Conservation (phyloP, 1,140 invertebrate genomes). For the Mya arenaria region DNA sequence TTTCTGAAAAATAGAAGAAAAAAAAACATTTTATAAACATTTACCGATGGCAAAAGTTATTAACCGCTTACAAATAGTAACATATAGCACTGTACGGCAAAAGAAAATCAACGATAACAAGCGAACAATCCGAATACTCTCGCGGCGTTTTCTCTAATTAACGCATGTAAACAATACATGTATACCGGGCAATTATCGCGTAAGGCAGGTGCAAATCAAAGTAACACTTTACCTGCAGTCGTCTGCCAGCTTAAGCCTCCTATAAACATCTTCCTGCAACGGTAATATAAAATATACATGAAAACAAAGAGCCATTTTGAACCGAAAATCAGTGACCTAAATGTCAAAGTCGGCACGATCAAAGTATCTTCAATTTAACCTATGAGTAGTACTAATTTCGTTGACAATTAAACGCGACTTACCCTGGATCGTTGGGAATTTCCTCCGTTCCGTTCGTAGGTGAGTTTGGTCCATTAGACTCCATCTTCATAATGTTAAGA, state of each 20-base stretch:
- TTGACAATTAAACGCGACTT: constrained; percentile 58
- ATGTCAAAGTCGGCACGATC: constrained; percentile 48
- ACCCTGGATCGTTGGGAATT: constrained; percentile 76
- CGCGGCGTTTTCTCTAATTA: constrained; percentile 49
- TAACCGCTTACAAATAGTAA: constrained; percentile 25
- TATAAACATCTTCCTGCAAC: constrained; percentile 99
- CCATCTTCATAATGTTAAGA: constrained; percentile 75
- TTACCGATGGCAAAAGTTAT: too few species aligned
- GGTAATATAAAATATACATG: constrained; percentile 34
- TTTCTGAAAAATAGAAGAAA: constrained; percentile 91
- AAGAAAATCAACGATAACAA: constrained; percentile 22
- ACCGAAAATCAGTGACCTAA: constrained; percentile 64
- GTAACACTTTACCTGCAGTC: constrained; percentile 94
- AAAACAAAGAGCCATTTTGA: constrained; percentile 60
- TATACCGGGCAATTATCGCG: not conserved
- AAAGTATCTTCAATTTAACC: too few species aligned
- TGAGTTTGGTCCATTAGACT: constrained; percentile 65
- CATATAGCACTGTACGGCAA: constrained; percentile 37
- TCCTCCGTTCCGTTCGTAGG: constrained; percentile 69
- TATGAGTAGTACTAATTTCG: too few species aligned
- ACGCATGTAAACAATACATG: constrained; percentile 49
- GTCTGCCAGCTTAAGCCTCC: constrained; percentile 99
- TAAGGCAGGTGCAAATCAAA: constrained; percentile 24
- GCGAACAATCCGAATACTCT: constrained; percentile 24
- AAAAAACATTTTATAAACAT: too few species aligned